These are phyloP conservation scores for Hiodon tergisus DNA, from an alignment of 2,113 vertebrate genomes.

Conservation along the genomic window DNA sequence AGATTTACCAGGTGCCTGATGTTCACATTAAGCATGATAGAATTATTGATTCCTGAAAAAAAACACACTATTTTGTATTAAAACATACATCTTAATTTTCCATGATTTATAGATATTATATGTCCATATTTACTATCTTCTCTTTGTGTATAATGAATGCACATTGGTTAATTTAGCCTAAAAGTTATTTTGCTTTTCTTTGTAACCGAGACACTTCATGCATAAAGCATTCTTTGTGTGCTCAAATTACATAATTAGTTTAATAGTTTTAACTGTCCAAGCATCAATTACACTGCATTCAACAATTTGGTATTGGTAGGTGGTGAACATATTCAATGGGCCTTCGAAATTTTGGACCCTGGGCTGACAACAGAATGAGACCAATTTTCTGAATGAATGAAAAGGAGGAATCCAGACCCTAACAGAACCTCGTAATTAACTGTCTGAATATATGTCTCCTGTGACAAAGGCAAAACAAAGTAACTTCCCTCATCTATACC, in stretches of 20 bases:
- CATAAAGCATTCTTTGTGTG: too few relatives aligned
- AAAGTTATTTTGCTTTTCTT: too few relatives aligned
- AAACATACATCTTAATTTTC: constrained; percentile 1
- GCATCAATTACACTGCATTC: not conserved
- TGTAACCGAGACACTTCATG: too few relatives aligned
- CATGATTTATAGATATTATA: too few relatives aligned
- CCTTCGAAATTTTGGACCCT: not conserved
- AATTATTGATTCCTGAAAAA: constrained; percentile 4
- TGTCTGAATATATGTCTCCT: constrained; percentile 22
- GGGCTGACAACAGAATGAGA: constrained; percentile 22
- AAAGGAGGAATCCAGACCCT: constrained; percentile 33
- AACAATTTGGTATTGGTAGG: not conserved
- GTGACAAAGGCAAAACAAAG: constrained; percentile 34
- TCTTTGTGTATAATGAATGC: too few relatives aligned
- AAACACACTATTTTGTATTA: constrained; percentile 29
- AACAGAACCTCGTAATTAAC: constrained; percentile 20
- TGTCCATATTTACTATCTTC: too few relatives aligned
- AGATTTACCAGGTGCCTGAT: not conserved
- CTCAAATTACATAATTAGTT: too few relatives aligned
- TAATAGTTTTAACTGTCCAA: too few relatives aligned
- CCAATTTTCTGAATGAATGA: constrained; percentile 38
- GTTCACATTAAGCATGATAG: not conserved
- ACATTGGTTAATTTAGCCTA: too few relatives aligned
- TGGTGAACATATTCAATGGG: not conserved
- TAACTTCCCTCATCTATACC: constrained; percentile 33